Evolutionary conservation across 2,888 invertebrate genomes (phyloP).

Genomic region (Lacanobia oleracea): DNA sequence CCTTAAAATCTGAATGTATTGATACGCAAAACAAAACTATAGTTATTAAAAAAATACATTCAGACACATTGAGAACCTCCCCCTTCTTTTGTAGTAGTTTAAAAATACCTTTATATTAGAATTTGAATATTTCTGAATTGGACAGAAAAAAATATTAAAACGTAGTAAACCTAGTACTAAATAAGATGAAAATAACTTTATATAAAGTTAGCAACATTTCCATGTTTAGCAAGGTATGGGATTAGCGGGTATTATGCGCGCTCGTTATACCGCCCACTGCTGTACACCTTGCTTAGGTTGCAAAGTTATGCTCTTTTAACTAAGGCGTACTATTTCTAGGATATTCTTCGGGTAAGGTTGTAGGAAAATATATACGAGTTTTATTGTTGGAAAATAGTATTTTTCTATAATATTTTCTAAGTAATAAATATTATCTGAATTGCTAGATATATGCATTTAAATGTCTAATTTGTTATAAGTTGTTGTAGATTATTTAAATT

Average conservation of each 20-base stretch:
- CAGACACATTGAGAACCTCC: too few species aligned
- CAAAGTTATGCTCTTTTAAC: constrained; percentile 51
- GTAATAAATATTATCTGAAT: too few species aligned
- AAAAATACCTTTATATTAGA: not conserved
- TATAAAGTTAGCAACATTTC: constrained; percentile 39
- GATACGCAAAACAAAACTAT: too few species aligned
- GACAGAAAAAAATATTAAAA: not conserved
- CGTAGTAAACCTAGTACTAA: not conserved
- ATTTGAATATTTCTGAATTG: not conserved
- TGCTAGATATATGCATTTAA: too few species aligned
- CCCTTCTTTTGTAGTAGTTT: too few species aligned
- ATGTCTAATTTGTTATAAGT: too few species aligned
- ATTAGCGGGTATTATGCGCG: constrained; percentile 48
- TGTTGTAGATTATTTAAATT: too few species aligned
- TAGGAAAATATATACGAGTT: constrained; percentile 11
- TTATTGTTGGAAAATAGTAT: not conserved
- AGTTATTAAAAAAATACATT: too few species aligned
- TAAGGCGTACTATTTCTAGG: constrained; percentile 34
- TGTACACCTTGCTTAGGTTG: constrained; percentile 37
- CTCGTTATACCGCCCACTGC: constrained; percentile 39
- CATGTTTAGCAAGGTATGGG: constrained; percentile 36
- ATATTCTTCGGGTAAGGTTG: not conserved
- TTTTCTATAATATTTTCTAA: too few species aligned
- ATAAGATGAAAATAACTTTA: constrained; percentile 19
- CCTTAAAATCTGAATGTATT: too few species aligned